Percentiles rank a stretch among this genome's conserved stretches.
Evolutionary conservation across 2,888 invertebrate genomes (phyloP).

Genomic region (Malacosoma neustria): DNA sequence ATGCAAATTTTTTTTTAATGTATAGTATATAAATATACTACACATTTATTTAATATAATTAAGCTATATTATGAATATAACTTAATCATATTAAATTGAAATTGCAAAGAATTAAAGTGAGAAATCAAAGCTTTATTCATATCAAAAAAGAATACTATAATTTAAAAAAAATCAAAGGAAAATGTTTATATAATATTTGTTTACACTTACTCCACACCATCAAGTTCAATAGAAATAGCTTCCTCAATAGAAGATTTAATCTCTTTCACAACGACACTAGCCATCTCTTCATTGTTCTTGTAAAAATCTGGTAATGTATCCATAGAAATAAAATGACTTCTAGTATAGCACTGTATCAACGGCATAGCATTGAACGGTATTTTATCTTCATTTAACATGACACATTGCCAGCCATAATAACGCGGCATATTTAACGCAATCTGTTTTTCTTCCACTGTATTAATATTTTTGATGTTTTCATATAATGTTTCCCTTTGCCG

Average conservation of each 20-base stretch:
- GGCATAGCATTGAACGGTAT: slow-evolving; percentile 81
- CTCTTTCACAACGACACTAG: slow-evolving; percentile 61
- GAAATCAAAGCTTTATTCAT: too few relatives aligned
- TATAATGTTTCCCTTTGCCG: slow-evolving; percentile 62
- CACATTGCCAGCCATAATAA: slow-evolving; percentile 84
- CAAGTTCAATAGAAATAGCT: slow-evolving; percentile 76
- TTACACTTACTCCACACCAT: slow-evolving; percentile 71
- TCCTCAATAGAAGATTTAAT: slow-evolving; percentile 78
- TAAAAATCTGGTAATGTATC: slow-evolving; percentile 77
- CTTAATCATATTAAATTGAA: too few relatives aligned
- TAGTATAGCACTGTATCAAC: slow-evolving; percentile 83
- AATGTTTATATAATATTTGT: too few relatives aligned
- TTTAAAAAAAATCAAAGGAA: too few relatives aligned
- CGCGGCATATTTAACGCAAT: slow-evolving; percentile 87
- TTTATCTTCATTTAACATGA: slow-evolving; percentile 74
- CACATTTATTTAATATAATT: too few relatives aligned
- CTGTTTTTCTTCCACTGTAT: slow-evolving; percentile 89
- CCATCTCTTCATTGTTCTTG: slow-evolving; percentile 49
- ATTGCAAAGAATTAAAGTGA: too few relatives aligned
- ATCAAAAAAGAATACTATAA: too few relatives aligned
- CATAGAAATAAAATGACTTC: slow-evolving; percentile 79
- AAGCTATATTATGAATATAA: too few relatives aligned
- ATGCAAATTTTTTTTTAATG: too few relatives aligned
- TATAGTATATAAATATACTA: too few relatives aligned
- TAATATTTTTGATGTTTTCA: slow-evolving; percentile 76